Conservation (phyloP, 2,888 invertebrate genomes). For the Xanthorhoe spadicearia region DNA sequence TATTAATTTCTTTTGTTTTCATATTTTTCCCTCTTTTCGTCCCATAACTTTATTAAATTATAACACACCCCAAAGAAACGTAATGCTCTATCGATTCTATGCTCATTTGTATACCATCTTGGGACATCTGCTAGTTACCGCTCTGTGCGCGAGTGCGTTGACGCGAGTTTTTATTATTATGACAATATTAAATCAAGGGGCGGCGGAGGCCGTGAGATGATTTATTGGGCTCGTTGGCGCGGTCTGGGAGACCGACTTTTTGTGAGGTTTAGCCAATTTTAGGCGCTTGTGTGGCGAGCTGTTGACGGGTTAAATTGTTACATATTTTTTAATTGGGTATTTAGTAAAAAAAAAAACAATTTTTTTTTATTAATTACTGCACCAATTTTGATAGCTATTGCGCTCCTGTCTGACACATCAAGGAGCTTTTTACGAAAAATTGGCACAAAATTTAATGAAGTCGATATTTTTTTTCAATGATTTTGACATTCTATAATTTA, state of each 20-base stretch:
- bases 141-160: conserved; percentile 56
- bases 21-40: not conserved
- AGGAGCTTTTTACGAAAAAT: too few relatives aligned
- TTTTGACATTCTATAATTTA: too few relatives aligned
- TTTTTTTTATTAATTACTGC: too few relatives aligned
- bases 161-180: conserved; percentile 75
- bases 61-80: conserved; percentile 12
- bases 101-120: conserved; percentile 22
- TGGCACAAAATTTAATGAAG: too few relatives aligned
- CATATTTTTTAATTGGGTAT: not conserved
- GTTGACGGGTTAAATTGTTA: conserved; percentile 31
- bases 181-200: conserved; percentile 80
- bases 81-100: conserved; percentile 19
- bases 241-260: conserved; percentile 37
- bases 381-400: too few relatives aligned
- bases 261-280: conserved; percentile 38
- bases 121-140: conserved; percentile 41
- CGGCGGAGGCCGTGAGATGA: conserved; percentile 62
- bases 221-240: conserved; percentile 69
- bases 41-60: not conserved
- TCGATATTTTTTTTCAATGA: too few relatives aligned
- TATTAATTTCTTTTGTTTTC: not conserved
- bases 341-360: too few relatives aligned
- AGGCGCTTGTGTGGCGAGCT: conserved; percentile 24
- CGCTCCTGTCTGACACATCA: too few relatives aligned